Evolutionary conservation across 2,888 invertebrate species (phyloP).

Genomic region (Tanytarsus gracilentus): DNA sequence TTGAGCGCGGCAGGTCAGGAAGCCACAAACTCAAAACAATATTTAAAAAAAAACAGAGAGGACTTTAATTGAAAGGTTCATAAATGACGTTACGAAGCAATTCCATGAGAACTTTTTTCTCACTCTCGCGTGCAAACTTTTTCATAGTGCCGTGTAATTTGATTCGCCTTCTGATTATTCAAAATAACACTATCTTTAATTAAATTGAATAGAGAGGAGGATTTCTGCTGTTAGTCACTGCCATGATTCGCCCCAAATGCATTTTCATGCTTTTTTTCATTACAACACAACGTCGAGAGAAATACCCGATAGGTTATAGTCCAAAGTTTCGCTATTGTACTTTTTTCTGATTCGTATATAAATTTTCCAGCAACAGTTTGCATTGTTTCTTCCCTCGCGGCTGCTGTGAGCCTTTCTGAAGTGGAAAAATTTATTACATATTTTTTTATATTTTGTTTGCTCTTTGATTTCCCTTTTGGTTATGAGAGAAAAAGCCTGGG

Average conservation of each 20-base stretch:
- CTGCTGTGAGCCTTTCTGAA: no score
- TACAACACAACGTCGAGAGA: no score
- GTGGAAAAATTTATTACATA: no score
- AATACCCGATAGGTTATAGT: conserved; percentile 25
- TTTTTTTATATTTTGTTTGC: no score
- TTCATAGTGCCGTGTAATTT: no score
- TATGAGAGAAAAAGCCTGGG: no score
- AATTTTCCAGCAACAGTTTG: conserved; percentile 22
- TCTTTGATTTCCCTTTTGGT: no score
- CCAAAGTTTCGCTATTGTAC: conserved; percentile 27
- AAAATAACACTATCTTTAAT: conserved; percentile 14
- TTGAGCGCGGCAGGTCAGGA: conserved; percentile 21
- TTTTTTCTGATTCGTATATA: conserved; percentile 5
- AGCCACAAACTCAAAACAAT: conserved; percentile 27
- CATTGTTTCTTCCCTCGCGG: conserved; percentile 27
- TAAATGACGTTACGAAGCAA: conserved; percentile 14
- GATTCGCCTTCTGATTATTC: conserved; percentile 2
- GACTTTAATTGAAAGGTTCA: conserved; percentile 27
- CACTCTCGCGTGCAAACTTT: neutral
- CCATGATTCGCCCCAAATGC: conserved; percentile 12
- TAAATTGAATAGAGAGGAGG: neutral
- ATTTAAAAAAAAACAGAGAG: no score
- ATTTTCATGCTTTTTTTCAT: neutral
- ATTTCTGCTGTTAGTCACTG: neutral
- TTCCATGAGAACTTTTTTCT: conserved; percentile 3